Conservation (phyloP, 2,113 vertebrate species). For the Tretioscincus oriximinensis region DNA sequence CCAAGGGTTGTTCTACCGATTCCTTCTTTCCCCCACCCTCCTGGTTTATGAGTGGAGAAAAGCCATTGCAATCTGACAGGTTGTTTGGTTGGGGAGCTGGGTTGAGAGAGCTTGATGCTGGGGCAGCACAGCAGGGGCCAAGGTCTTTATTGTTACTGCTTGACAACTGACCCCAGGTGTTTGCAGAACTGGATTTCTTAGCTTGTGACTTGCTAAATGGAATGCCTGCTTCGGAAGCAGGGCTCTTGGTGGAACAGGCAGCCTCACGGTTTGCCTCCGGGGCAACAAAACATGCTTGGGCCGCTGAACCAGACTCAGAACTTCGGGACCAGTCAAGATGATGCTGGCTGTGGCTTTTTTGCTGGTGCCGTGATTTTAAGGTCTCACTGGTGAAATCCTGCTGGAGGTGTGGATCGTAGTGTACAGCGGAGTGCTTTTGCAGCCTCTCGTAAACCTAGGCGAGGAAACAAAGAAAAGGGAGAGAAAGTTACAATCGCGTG, state of each 20-base stretch:
- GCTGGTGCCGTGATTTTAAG: constrained; percentile 95
- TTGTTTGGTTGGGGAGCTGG: constrained; percentile 50
- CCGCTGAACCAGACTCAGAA: constrained; percentile 73
- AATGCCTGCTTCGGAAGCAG: constrained; percentile 75
- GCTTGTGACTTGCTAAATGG: constrained; percentile 81
- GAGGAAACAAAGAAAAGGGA: constrained; percentile 37
- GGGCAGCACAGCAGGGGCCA: constrained; percentile 58
- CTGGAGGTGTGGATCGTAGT: constrained; percentile 81
- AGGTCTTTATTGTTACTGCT: constrained; percentile 66
- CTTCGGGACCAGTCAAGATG: constrained; percentile 86
- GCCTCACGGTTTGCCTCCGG: constrained; percentile 82
- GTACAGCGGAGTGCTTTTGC: constrained; percentile 83
- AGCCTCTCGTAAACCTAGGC: constrained; percentile 89
- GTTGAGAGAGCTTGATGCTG: constrained; percentile 62
- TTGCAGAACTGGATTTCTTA: constrained; percentile 76
- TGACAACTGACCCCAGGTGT: constrained; percentile 73
- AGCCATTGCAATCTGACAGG: constrained; percentile 66
- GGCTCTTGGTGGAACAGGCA: constrained; percentile 75
- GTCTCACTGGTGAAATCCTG: constrained; percentile 90
- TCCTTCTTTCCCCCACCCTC: constrained; percentile 82
- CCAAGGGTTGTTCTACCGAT: constrained; percentile 78
- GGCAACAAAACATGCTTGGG: constrained; percentile 80
- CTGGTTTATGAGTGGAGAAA: constrained; percentile 74
- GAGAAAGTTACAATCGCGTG: neutral
- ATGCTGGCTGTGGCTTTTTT: constrained; percentile 84